These are phyloP conservation scores for Beris morrisii DNA, from an alignment of 2,888 invertebrate species.

Conservation along the genomic window DNA sequence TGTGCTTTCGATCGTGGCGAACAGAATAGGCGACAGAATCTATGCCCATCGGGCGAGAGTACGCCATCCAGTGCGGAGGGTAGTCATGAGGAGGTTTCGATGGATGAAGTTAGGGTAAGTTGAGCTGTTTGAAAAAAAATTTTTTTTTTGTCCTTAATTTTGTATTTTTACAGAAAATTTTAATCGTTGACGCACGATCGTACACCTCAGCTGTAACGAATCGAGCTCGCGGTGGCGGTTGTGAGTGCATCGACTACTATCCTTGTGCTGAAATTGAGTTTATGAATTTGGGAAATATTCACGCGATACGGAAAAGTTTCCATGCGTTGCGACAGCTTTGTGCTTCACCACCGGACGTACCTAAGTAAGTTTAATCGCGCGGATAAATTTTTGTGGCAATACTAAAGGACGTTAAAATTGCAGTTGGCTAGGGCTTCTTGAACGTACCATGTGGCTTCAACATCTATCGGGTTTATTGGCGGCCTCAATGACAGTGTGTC, in stretches of 20 bases:
- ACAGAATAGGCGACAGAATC: constrained; percentile 45
- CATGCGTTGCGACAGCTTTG: constrained; percentile 79
- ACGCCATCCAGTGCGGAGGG: constrained; percentile 52
- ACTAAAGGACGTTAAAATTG: constrained; percentile 35
- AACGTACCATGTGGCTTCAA: constrained; percentile 89
- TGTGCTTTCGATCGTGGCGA: constrained; percentile 71
- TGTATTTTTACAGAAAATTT: constrained; percentile 64
- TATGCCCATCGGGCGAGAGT: constrained; percentile 47
- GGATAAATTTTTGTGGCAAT: neutral
- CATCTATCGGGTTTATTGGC: constrained; percentile 84
- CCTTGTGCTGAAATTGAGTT: constrained; percentile 93
- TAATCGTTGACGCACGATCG: constrained; percentile 93
- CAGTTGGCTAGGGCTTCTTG: constrained; percentile 88
- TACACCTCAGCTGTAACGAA: constrained; percentile 97
- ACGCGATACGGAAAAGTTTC: constrained; percentile 91
- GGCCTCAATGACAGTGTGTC: constrained; percentile 78
- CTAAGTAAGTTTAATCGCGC: constrained; percentile 63
- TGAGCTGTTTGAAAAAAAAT: neutral
- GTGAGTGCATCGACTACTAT: constrained; percentile 95
- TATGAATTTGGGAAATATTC: constrained; percentile 97
- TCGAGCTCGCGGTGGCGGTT: constrained; percentile 94
- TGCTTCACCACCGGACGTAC: constrained; percentile 76
- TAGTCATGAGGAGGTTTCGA: constrained; percentile 52
- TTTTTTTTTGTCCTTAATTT: constrained; percentile 14
- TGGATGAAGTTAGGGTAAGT: constrained; percentile 52